A percentile compares a stretch with the other conserved stretches of the same genome.
These are phyloP conservation scores for Monomorium pharaonis DNA, from an alignment of 1,140 invertebrate genomes.

Conservation along the genomic window DNA sequence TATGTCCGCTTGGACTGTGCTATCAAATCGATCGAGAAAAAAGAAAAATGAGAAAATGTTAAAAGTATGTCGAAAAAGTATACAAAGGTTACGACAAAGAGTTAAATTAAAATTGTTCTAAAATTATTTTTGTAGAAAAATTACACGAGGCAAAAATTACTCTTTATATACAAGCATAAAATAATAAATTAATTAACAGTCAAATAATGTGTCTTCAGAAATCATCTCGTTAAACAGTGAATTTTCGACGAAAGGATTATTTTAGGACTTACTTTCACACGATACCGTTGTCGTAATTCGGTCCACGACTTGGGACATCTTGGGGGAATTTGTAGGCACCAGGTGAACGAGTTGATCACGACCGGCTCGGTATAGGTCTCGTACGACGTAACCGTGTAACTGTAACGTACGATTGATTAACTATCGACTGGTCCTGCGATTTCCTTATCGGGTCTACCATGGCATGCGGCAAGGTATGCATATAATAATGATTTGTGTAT, in stretches of 20 bases:
- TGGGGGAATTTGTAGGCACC: slow-evolving; percentile 90
- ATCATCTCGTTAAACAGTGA: not conserved
- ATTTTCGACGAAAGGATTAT: not conserved
- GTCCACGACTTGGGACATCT: slow-evolving; percentile 88
- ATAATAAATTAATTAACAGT: not conserved
- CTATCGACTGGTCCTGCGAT: slow-evolving; percentile 6
- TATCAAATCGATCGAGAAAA: not conserved
- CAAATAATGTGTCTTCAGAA: not conserved
- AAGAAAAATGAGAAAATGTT: not conserved
- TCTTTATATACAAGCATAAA: not conserved
- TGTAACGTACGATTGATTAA: slow-evolving; percentile 77
- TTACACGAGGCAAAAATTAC: not conserved
- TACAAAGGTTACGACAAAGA: not conserved
- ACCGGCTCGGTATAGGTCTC: slow-evolving; percentile 87
- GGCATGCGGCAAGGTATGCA: slow-evolving; percentile 18
- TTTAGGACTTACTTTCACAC: slow-evolving; percentile 75
- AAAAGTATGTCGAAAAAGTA: not conserved
- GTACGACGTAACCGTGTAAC: slow-evolving; percentile 86
- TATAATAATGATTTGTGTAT: slow-evolving; percentile 49
- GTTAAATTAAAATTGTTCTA: not conserved
- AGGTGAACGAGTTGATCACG: slow-evolving; percentile 88
- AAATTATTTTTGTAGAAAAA: not conserved
- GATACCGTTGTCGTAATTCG: slow-evolving; percentile 86
- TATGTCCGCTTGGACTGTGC: not conserved
- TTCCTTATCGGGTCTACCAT: slow-evolving; percentile 54